Evolutionary conservation across 2,113 vertebrate genomes (phyloP).

Genomic region (Percopsis transmontana): DNA sequence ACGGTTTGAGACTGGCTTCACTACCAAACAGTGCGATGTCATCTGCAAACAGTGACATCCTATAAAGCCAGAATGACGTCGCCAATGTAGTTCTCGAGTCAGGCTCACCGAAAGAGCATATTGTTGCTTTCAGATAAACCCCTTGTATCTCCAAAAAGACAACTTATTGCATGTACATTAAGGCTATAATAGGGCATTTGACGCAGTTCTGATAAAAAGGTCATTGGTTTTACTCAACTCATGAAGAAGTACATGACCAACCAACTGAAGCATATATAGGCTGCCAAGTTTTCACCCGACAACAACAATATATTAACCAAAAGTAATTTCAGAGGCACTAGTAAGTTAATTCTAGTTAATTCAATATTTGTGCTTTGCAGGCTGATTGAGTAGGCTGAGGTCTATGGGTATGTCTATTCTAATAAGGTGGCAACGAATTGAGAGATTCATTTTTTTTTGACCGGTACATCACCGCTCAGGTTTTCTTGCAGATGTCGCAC

Average conservation of each 20-base stretch:
- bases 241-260: too few species aligned
- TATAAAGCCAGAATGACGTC: background rate
- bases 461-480: conserved; percentile 24
- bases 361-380: conserved; percentile 68
- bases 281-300: too few species aligned
- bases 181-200: too few species aligned
- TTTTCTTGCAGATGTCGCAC: conserved; percentile 25
- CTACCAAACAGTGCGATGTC: conserved; percentile 13
- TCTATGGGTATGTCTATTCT: background rate
- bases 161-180: too few species aligned
- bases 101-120: conserved; percentile 12
- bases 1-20: conserved; percentile 1
- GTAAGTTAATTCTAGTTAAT: conserved; percentile 35
- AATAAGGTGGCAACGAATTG: background rate
- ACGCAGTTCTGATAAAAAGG: too few species aligned
- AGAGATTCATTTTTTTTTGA: conserved; percentile 20
- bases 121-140: background rate
- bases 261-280: too few species aligned
- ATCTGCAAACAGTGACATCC: conserved; percentile 12
- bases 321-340: conserved; percentile 50
- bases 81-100: background rate
- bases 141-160: too few species aligned
- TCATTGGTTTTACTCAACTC: too few species aligned
- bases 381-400: conserved; percentile 35
- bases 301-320: background rate